Evolutionary conservation across 1,140 invertebrate species (phyloP).

Genomic region (honey bee (Apis mellifera)): Amel_HAv3.1 CM009932.2:8671001-8671500

Average conservation of each 20-base stretch:
- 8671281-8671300: not conserved
- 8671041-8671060: too few relatives aligned
- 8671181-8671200: constrained; percentile 44
- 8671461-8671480: too few relatives aligned
- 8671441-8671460: too few relatives aligned
- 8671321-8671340: not conserved
- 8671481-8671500: too few relatives aligned
- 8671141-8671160: constrained; percentile 61
- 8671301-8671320: not conserved
- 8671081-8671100: constrained; percentile 32
- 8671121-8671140: not conserved
- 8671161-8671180: constrained; percentile 54
- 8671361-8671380: too few relatives aligned
- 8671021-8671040: not conserved
- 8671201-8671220: constrained; percentile 26
- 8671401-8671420: too few relatives aligned
- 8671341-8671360: not conserved
- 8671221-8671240: constrained; percentile 26
- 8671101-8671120: constrained; percentile 31
- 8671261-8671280: not conserved
- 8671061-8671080: constrained; percentile 13
- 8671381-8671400: too few relatives aligned
- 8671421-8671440: not conserved
- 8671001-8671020: constrained; percentile 54
- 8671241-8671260: constrained; percentile 32